Base-by-base conservation (phyloP, 2,888 invertebrate genomes). In the Trissolcus japonicus region DNA sequence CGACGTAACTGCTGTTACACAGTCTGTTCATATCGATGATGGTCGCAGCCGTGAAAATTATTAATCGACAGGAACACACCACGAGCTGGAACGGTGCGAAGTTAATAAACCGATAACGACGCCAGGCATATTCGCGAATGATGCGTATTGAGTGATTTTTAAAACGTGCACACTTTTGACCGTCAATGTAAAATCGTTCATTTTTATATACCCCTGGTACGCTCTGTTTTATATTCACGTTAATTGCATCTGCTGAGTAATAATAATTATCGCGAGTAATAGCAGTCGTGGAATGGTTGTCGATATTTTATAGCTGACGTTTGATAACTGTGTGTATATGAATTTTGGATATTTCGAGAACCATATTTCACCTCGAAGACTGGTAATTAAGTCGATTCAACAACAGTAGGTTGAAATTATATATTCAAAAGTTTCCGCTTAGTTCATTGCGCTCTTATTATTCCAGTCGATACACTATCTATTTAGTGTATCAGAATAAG, bases 101-200 rank as follows among this genome's bases (percentile, higher is more conserved):
- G 82, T 82, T 82, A 83, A 83, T 82, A 82, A 83, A 67, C 78
- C 78, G 75, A 78, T 75, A 80, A 80, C 68, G 68, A 78, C 68
- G 76, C 76, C 76, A 78, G 78, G 76, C 67, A 48, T 74, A 67
- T 77, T 69, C 67, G 43, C 51, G 46, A 29, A 19, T 60, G 43
- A 62, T 57, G 41, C 14, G 21, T 21, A 46, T 67, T 41, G 46
- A 55, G 41, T 2, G 57, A 57, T 54, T 67, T 72, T 25, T 72
- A 68, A 61, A 11, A 65, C 14, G 57, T n/a, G n/a, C n/a, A n/a
- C 41, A 73, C 57, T 69, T 63, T 65, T 69, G 53, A 4, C 53
- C 51, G 62, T 13, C 51, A 59, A 62, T 63, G 35, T 35, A 51
- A 67, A 51, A 43, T 53, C 54, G 50, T 56, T 67, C n/a, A 53